Evolutionary conservation across 1,140 invertebrate genomes (phyloP).

Genomic region (Linepithema humile): DNA sequence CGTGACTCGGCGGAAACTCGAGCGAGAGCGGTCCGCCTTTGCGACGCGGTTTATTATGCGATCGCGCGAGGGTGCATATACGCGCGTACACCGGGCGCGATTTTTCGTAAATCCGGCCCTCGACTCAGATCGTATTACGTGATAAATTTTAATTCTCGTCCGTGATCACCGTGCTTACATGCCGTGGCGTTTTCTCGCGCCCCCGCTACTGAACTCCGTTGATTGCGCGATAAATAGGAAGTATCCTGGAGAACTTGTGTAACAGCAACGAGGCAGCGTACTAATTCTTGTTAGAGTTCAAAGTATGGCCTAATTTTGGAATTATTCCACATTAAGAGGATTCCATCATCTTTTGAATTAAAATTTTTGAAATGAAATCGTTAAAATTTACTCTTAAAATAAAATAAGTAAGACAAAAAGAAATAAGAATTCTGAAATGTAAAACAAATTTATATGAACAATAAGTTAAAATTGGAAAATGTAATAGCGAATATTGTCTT

Average conservation of each 20-base stretch:
- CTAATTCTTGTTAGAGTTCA: background rate
- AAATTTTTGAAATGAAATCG: too few species aligned
- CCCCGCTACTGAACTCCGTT: background rate
- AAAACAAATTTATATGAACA: too few species aligned
- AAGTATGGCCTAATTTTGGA: background rate
- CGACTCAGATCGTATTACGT: slow-evolving; percentile 41
- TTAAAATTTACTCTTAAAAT: too few species aligned
- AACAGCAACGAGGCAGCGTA: background rate
- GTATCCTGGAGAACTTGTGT: slow-evolving; percentile 7
- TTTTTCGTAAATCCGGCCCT: slow-evolving; percentile 49
- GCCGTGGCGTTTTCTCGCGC: slow-evolving; percentile 25
- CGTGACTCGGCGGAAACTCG: slow-evolving; percentile 70
- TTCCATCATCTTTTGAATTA: too few species aligned
- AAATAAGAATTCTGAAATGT: too few species aligned
- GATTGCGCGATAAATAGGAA: slow-evolving; percentile 37
- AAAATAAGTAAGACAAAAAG: too few species aligned
- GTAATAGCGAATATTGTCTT: too few species aligned
- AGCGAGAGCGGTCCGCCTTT: slow-evolving; percentile 47
- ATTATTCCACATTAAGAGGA: background rate
- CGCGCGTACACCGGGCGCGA: background rate
- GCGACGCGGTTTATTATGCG: slow-evolving; percentile 50
- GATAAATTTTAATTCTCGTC: slow-evolving; percentile 54
- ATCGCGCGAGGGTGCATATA: slow-evolving; percentile 35
- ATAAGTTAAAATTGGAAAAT: too few species aligned
- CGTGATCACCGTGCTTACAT: slow-evolving; percentile 36